Evolutionary conservation across 1,140 invertebrate species (phyloP).

Genomic region (Drosophila ficusphila): DNA sequence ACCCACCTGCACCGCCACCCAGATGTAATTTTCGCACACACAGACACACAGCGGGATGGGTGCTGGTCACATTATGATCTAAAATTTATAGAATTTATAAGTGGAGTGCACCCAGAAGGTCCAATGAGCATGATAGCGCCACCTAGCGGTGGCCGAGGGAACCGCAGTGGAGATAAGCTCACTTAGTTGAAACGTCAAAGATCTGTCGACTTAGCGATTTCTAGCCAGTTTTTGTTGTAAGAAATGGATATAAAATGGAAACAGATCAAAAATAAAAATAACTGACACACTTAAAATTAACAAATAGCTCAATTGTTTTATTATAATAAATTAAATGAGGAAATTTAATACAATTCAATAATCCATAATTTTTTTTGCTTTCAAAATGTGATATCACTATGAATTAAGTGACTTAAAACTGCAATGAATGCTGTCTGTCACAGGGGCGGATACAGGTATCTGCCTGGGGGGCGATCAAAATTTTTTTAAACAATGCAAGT

Average conservation of each 20-base stretch:
- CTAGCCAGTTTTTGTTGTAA: too few relatives aligned
- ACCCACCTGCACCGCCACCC: slow-evolving; percentile 28
- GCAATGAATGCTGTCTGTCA: slow-evolving; percentile 3
- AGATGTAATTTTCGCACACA: slow-evolving; percentile 48
- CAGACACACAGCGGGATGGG: slow-evolving; percentile 7
- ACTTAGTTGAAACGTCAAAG: background rate
- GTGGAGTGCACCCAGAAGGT: slow-evolving; percentile 62
- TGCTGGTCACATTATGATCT: slow-evolving; percentile 71
- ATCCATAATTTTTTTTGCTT: too few relatives aligned
- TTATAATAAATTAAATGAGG: background rate
- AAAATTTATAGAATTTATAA: slow-evolving; percentile 83
- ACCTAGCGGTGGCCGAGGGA: slow-evolving; percentile 31
- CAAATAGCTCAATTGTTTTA: too few relatives aligned
- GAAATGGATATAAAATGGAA: too few relatives aligned
- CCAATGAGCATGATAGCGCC: slow-evolving; percentile 41
- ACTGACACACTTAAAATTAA: too few relatives aligned
- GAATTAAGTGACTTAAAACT: slow-evolving; percentile 55
- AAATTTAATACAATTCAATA: too few relatives aligned
- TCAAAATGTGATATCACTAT: too few relatives aligned
- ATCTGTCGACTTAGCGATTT: background rate
- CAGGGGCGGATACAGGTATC: too few relatives aligned
- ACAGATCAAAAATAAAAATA: too few relatives aligned
- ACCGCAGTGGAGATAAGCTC: slow-evolving; percentile 20
- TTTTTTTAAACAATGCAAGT: too few relatives aligned
- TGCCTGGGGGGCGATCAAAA: too few relatives aligned